Conservation (phyloP, 2,888 invertebrate species). For the Hydroisotoma schaefferi region DNA sequence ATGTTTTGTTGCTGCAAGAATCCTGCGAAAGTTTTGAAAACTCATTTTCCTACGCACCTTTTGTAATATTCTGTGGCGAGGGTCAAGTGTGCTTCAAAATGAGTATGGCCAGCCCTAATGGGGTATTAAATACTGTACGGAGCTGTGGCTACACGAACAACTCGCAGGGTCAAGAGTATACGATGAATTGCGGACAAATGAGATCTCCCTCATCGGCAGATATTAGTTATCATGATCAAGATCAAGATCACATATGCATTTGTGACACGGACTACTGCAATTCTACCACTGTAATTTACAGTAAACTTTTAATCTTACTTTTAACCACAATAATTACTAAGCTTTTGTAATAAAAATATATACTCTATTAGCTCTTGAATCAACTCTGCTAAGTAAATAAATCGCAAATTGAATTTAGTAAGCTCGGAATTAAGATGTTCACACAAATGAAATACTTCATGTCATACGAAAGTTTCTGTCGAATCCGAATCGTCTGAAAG, state of each 20-base stretch:
- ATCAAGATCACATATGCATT: constrained; percentile 4
- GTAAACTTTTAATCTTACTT: too few species aligned
- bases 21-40: constrained; percentile 6
- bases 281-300: background rate
- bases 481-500: too few species aligned
- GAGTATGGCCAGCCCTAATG: background rate
- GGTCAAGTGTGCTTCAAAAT: background rate
- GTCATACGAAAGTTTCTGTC: too few species aligned
- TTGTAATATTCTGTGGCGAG: background rate
- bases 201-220: background rate
- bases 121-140: background rate
- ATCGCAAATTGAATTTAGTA: too few species aligned
- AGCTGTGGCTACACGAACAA: constrained; percentile 4
- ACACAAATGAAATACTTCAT: too few species aligned
- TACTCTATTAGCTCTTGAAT: too few species aligned
- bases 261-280: constrained; percentile 13
- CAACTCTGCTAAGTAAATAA: too few species aligned
- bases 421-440: too few species aligned
- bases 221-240: background rate
- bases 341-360: too few species aligned
- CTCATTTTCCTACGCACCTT: constrained; percentile 1
- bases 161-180: background rate
- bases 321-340: too few species aligned
- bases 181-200: constrained; percentile 7
- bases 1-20: background rate